These are phyloP conservation scores for Pocillopora verrucosa DNA, from an alignment of 64 coral and sea anemone species.

Conservation along the genomic window DNA sequence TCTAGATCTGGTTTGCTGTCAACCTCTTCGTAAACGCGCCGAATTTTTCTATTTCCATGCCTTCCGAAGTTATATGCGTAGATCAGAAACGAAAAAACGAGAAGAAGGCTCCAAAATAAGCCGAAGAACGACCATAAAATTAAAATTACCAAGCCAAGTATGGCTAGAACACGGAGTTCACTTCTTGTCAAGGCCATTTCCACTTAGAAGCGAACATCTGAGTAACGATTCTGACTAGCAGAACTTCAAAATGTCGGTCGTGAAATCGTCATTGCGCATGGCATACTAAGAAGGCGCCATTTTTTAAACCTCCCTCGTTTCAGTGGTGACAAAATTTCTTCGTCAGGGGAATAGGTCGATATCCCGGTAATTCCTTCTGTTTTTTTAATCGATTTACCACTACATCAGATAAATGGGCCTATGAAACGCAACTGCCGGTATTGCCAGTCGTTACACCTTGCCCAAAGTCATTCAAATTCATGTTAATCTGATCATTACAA, in stretches of 20 bases:
- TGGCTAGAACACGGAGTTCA: slow-evolving; percentile 15
- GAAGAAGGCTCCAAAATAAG: slow-evolving; percentile 32
- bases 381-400: background rate
- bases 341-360: background rate
- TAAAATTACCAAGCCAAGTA: slow-evolving; percentile 17
- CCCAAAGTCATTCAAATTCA: no score
- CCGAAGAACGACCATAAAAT: slow-evolving; percentile 33
- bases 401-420: no score
- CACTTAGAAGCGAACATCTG: background rate
- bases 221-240: no score
- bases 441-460: no score
- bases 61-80: slow-evolving; percentile 41
- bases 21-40: background rate
- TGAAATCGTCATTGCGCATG: slow-evolving; percentile 28
- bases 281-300: slow-evolving; percentile 9
- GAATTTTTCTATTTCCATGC: background rate
- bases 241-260: background rate
- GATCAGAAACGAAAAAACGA: slow-evolving; percentile 21
- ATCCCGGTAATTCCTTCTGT: background rate
- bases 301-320: slow-evolving; percentile 29
- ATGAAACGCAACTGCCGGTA: no score
- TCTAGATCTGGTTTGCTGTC: slow-evolving; percentile 3
- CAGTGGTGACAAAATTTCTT: background rate
- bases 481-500: no score
- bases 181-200: slow-evolving; percentile 34